Conservation (phyloP, 2,113 vertebrate species). For the Melanerpes formicivorus region DNA sequence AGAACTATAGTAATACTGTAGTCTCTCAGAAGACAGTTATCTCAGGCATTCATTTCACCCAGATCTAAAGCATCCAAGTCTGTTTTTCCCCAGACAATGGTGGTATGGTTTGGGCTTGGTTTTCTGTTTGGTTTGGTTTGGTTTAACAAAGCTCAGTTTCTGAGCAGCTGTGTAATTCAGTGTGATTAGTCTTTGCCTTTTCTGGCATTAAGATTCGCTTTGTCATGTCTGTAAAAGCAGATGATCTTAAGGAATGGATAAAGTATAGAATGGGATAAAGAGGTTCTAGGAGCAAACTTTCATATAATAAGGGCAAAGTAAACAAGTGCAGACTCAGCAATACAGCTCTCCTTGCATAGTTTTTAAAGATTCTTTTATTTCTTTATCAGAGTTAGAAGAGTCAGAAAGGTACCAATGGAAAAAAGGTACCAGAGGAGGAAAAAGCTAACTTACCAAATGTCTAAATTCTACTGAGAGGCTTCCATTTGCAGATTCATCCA, state of each 20-base stretch:
- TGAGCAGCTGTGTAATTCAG: neutral
- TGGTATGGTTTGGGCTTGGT: neutral
- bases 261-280: neutral
- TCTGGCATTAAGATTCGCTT: neutral
- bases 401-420: neutral
- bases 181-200: neutral
- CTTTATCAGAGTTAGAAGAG: neutral
- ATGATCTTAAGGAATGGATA: neutral
- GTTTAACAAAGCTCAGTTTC: neutral
- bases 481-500: constrained; percentile 92
- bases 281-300: neutral
- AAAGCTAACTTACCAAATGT: constrained; percentile 84
- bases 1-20: neutral
- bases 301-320: neutral
- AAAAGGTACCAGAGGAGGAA: too few species aligned
- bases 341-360: neutral
- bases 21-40: neutral
- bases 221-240: neutral
- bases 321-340: neutral
- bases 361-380: neutral
- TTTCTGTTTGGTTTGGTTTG: neutral
- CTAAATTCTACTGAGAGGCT: constrained; percentile 94
- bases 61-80: neutral
- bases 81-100: neutral
- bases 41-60: neutral